Conservation (phyloP, 2,888 invertebrate species). For the Barypeithes pellucidus region DNA sequence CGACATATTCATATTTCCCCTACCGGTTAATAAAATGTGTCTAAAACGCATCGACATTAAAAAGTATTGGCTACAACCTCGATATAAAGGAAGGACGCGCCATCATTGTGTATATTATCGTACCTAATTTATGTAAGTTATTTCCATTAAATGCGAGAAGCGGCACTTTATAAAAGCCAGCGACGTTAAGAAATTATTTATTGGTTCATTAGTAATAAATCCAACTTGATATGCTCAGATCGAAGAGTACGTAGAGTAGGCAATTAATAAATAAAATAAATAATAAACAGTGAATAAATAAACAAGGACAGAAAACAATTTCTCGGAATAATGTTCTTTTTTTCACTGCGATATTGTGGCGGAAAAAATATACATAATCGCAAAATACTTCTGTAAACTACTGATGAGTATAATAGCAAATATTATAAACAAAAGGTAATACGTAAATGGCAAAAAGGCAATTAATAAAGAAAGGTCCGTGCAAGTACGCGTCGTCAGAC, state of each 20-base stretch:
- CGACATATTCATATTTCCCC: too few relatives aligned
- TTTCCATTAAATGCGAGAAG: conserved; percentile 47
- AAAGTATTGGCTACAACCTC: conserved; percentile 10
- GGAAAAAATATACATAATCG: too few relatives aligned
- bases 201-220: conserved; percentile 52
- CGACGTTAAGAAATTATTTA: conserved; percentile 50
- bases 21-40: background rate
- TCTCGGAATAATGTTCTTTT: background rate
- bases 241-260: conserved; percentile 33
- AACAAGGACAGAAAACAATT: background rate
- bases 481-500: too few relatives aligned
- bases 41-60: background rate
- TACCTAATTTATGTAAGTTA: conserved; percentile 46
- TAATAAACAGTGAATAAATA: background rate
- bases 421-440: too few relatives aligned
- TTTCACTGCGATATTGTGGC: too few relatives aligned
- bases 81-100: conserved; percentile 35
- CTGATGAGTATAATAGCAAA: too few relatives aligned
- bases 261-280: conserved; percentile 33
- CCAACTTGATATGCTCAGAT: conserved; percentile 39
- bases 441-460: too few relatives aligned
- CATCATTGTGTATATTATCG: conserved; percentile 30
- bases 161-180: conserved; percentile 47
- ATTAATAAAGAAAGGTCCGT: too few relatives aligned
- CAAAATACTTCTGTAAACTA: too few relatives aligned